Evolutionary conservation across 2,113 vertebrate genomes (phyloP).

Genomic region (Atherinomorus stipes): DNA sequence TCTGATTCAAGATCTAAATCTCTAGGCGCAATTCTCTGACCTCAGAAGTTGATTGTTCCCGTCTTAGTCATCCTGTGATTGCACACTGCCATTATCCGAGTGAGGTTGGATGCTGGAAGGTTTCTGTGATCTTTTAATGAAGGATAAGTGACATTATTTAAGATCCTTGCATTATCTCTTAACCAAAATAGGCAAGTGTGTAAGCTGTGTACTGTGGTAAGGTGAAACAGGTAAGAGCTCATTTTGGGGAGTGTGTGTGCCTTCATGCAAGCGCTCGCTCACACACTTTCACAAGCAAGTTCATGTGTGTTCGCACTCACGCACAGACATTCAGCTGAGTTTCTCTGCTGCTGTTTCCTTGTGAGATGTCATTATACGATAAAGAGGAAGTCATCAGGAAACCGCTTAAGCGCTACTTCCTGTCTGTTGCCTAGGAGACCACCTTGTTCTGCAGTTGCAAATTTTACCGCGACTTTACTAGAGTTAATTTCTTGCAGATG

Average conservation of each 20-base stretch:
- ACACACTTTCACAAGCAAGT: constrained; percentile 13
- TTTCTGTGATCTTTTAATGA: constrained; percentile 66
- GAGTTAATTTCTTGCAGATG: constrained; percentile 50
- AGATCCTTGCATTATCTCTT: constrained; percentile 58
- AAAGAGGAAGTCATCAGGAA: constrained; percentile 86
- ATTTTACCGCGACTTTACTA: constrained; percentile 42
- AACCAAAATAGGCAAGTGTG: constrained; percentile 49
- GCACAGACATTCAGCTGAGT: constrained; percentile 26
- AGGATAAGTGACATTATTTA: constrained; percentile 58
- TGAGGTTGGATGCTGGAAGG: constrained; percentile 14
- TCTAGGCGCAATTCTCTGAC: constrained; percentile 35
- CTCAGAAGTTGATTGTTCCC: constrained; percentile 59
- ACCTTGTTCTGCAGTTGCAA: constrained; percentile 73
- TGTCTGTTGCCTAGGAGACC: constrained; percentile 82
- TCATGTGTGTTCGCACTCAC: constrained; percentile 9
- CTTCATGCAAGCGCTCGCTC: constrained; percentile 6
- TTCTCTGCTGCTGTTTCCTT: constrained; percentile 71
- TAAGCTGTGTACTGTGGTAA: constrained; percentile 39
- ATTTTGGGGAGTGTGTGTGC: neutral
- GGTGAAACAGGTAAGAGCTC: constrained; percentile 25
- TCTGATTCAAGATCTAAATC: constrained; percentile 43
- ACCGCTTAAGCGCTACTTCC: constrained; percentile 85
- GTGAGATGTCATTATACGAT: constrained; percentile 84
- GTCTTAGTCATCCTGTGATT: constrained; percentile 67
- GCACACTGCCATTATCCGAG: constrained; percentile 59